Evolutionary conservation across 2,113 vertebrate species (phyloP).

Genomic region (Oryctolagus cuniculus): mOryCun1.1 NC_091438.1:154169501-154170000

Average conservation of each 20-base stretch:
- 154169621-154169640: neutral
- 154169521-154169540: neutral
- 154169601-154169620: neutral
- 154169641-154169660: neutral
- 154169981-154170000: neutral
- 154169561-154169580: neutral
- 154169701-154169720: slow-evolving; percentile 24
- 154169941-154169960: neutral
- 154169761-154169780: neutral
- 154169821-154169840: neutral
- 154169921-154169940: neutral
- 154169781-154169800: slow-evolving; percentile 47
- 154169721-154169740: slow-evolving; percentile 44
- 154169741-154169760: slow-evolving; percentile 65
- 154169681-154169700: slow-evolving; percentile 25
- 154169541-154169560: neutral
- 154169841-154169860: neutral
- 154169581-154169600: neutral
- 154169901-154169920: neutral
- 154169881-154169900: neutral
- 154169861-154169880: slow-evolving; percentile 30
- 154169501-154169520: neutral
- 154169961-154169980: accelerated
- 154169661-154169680: slow-evolving; percentile 13
- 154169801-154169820: slow-evolving; percentile 20